Evolutionary conservation across 2,113 vertebrate species (phyloP), one percentile per base, ranked within the genome.

Genomic region (Pterophyllum scalare): DNA sequence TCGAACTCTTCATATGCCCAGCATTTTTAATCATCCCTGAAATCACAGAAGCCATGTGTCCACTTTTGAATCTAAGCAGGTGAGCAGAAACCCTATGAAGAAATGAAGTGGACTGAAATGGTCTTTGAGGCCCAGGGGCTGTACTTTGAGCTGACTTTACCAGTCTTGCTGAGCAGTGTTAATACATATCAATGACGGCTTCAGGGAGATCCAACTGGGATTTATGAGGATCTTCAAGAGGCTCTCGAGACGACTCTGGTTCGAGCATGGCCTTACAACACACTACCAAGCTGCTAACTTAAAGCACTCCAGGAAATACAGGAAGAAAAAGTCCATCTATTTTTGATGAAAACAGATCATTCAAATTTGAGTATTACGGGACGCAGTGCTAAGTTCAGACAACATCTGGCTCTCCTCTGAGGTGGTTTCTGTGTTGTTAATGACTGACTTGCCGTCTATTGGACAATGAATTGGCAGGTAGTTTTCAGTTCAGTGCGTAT

Each of bases 121-220:
- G 75, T 72, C 84, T 35, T 35, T 31, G 10, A 84, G 87, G 86
- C 82, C 83, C 64, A 12, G 38, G 46, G 83, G 80, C 62, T 77
- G 35, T 74, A 67, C 77, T 90, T 62, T 22, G 57, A 67, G 26
- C 70, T 82, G 82, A 80, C 56, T 87, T 87, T 84, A 52, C 81
- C 83, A 88, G 81, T 77, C 80, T 91, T 77, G 75, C 52, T 75
- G 79, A 84, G 79, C 65, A 13, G 70, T 77, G 84, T 88, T 92
- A 92, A 90, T 79, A 85, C 76, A 59, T 86, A 75, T 67, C 85
- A 81, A 82, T 82, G 61, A 54, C 81, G 79, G 86, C 84, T 88
- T 77, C 57, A 22, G 76, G 78, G 81, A 70, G 86, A 92, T 91
- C 84, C 81, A 79, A 62, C 59, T 65, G 56, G 85, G 92, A 93